phyloP scores from a whole-genome alignment of 2,113 vertebrate species.

The Alethe castanea region DNA sequence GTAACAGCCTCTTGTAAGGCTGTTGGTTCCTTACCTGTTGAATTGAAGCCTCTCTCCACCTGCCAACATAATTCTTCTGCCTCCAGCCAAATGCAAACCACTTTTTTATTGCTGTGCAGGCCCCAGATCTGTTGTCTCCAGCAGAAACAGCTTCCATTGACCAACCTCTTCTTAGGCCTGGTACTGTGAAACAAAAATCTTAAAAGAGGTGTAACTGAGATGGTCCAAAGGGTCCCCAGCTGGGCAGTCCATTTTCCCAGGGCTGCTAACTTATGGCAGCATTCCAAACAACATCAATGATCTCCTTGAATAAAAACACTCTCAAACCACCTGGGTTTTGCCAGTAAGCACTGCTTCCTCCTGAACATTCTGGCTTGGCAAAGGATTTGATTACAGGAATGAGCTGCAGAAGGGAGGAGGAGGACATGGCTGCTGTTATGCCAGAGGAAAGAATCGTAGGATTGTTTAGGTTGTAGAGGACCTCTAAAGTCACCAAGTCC shows the following conservation, averaged over 20 bases:
- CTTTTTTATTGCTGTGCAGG: background rate
- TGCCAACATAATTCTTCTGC: background rate
- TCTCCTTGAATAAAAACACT: background rate
- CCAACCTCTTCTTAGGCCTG: background rate
- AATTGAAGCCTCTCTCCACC: background rate
- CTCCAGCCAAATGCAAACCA: background rate
- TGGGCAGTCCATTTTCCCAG: background rate
- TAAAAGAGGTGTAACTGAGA: background rate
- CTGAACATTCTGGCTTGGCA: background rate
- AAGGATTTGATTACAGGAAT: background rate
- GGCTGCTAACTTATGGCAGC: background rate
- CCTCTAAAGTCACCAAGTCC: background rate
- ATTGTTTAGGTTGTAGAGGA: background rate
- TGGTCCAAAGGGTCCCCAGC: background rate
- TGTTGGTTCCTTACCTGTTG: background rate
- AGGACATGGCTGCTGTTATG: rapidly evolving
- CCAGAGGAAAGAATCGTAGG: background rate
- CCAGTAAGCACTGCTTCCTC: background rate
- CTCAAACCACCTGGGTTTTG: background rate
- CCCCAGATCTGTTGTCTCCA: background rate
- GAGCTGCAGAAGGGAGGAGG: background rate
- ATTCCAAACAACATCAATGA: background rate
- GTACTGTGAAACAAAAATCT: background rate
- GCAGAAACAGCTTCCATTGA: background rate
- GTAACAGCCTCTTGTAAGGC: background rate